Evolutionary conservation across 2,888 invertebrate genomes (phyloP).

Genomic region (Coelogynopora nodosa): DNA sequence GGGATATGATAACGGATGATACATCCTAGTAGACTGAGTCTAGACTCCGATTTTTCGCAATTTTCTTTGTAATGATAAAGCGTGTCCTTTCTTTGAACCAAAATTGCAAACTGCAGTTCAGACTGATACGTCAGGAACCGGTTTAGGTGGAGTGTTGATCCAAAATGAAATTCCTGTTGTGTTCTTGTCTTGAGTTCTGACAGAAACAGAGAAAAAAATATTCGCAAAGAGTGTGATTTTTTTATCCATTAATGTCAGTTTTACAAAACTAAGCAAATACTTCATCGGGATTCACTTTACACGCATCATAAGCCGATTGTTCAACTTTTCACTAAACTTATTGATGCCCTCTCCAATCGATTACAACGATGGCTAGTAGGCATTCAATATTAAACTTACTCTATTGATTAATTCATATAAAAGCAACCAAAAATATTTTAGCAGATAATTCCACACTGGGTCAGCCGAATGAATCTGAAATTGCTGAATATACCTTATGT

Average conservation of each 20-base stretch:
- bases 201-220: too few species aligned
- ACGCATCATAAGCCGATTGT: not conserved
- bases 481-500: too few species aligned
- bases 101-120: not conserved
- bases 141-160: not conserved
- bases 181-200: not conserved
- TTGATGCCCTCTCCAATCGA: not conserved
- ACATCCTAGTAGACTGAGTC: not conserved
- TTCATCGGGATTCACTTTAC: not conserved
- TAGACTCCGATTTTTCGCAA: not conserved
- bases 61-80: not conserved
- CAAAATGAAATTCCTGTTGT: not conserved
- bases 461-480: too few species aligned
- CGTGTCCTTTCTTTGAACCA: not conserved
- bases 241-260: not conserved
- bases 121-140: not conserved
- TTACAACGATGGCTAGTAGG: not conserved
- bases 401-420: not conserved
- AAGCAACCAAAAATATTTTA: not conserved
- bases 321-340: not conserved
- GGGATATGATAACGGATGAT: not conserved
- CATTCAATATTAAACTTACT: not conserved
- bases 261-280: not conserved
- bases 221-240: too few species aligned
- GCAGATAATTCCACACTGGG: not conserved